Evolutionary conservation across 1,140 invertebrate species (phyloP).

Genomic region (Ptiloglossa arizonensis): DNA sequence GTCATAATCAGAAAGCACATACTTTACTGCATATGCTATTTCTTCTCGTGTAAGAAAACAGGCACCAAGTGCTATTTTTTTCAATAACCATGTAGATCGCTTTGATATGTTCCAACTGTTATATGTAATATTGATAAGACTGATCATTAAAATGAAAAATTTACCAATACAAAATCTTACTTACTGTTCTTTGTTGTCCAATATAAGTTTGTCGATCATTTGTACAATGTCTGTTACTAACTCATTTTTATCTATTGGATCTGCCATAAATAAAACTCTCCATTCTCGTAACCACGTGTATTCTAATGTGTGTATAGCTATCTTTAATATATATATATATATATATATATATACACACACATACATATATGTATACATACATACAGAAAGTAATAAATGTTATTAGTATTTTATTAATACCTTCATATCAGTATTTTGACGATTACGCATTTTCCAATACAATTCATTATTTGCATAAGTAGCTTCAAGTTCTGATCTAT

Average conservation of each 20-base stretch:
- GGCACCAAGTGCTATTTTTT: constrained; percentile 78
- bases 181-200: constrained; percentile 78
- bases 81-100: constrained; percentile 80
- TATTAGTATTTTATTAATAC: constrained; percentile 72
- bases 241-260: constrained; percentile 77
- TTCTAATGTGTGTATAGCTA: constrained; percentile 84
- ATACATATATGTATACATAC: not conserved
- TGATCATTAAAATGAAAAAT: constrained; percentile 15
- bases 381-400: not conserved
- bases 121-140: constrained; percentile 37
- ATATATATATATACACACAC: not conserved
- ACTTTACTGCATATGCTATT: constrained; percentile 79
- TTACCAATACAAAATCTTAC: constrained; percentile 47
- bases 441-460: constrained; percentile 83
- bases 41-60: constrained; percentile 73
- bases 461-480: constrained; percentile 76
- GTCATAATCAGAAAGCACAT: constrained; percentile 77
- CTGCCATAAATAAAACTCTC: constrained; percentile 84
- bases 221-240: constrained; percentile 70
- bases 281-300: constrained; percentile 85
- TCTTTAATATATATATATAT: constrained; percentile 76
- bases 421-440: constrained; percentile 83
- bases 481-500: constrained; percentile 70
- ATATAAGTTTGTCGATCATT: constrained; percentile 80
- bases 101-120: constrained; percentile 74